phyloP scores from a whole-genome alignment of 2,797 vertebrate species.

The Anguilla anguilla region DNA sequence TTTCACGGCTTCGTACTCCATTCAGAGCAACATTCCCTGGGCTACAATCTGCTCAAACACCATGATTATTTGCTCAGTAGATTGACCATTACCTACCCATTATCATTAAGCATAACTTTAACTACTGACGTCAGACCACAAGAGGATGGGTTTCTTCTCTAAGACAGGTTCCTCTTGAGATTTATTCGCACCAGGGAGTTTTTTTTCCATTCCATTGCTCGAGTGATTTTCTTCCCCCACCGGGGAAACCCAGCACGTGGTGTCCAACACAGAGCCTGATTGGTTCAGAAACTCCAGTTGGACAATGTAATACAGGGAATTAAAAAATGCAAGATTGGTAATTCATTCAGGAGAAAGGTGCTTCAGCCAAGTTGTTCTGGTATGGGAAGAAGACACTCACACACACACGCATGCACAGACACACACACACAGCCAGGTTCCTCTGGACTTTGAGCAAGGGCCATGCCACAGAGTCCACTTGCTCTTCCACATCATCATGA shows the following conservation, averaged over 20 bases:
- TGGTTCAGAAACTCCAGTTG: neutral
- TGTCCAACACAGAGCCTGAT: neutral
- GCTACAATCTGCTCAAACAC: neutral
- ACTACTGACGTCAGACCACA: neutral
- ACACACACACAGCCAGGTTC: neutral
- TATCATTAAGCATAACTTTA: neutral
- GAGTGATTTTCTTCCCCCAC: neutral
- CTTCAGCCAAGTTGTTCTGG: neutral
- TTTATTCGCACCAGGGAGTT: neutral
- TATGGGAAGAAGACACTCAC: neutral
- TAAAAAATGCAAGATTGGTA: neutral
- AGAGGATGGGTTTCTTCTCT: neutral
- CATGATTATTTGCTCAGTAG: neutral
- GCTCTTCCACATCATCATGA: neutral
- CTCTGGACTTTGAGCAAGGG: neutral
- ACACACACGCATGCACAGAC: neutral
- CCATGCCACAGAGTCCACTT: neutral
- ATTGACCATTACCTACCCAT: neutral
- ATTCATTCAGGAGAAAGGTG: neutral
- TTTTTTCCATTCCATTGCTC: neutral
- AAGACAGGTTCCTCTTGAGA: neutral
- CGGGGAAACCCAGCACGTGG: neutral
- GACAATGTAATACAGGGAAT: neutral
- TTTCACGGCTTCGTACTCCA: neutral
- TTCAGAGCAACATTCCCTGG: neutral